phyloP scores from a whole-genome alignment of 2,888 invertebrate genomes.

The Leptinotarsa rubiginosa region DNA sequence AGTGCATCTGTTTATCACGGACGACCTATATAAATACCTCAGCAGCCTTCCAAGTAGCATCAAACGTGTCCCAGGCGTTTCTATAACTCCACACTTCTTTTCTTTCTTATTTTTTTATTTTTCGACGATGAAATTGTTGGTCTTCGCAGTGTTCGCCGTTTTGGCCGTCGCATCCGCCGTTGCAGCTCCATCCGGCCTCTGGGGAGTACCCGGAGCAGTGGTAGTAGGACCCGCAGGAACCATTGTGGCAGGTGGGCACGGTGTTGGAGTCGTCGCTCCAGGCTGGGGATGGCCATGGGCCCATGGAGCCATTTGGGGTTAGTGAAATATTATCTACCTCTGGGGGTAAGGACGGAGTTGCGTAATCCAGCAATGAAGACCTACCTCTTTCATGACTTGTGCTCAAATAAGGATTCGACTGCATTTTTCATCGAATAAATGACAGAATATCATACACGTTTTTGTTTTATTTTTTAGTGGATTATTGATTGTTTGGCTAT shows the following conservation, averaged over 20 bases:
- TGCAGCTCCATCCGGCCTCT: conserved; percentile 26
- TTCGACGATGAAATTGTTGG: conserved; percentile 49
- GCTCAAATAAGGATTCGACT: background rate
- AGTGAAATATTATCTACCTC: background rate
- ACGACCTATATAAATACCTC: background rate
- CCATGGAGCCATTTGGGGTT: conserved; percentile 43
- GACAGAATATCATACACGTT: background rate
- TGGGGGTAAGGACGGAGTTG: conserved; percentile 6
- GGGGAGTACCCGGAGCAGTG: conserved; percentile 29
- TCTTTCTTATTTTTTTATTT: too few relatives aligned
- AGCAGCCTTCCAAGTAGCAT: background rate
- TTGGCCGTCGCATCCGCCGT: conserved; percentile 46
- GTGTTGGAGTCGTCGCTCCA: conserved; percentile 30
- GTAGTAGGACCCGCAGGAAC: conserved; percentile 29
- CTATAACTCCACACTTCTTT: too few relatives aligned
- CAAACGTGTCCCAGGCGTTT: conserved; percentile 19
- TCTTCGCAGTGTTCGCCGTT: conserved; percentile 48
- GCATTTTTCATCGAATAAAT: conserved; percentile 13
- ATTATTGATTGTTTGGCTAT: background rate
- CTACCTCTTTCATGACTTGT: conserved; percentile 7
- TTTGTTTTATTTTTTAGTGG: background rate
- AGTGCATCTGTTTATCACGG: background rate
- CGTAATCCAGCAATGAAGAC: conserved; percentile 22
- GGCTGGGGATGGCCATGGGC: conserved; percentile 37
- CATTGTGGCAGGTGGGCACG: conserved; percentile 21